Percentiles rank a stretch among this genome's conserved stretches.
These are phyloP conservation scores for Malurus elegans DNA, from an alignment of 2,113 vertebrate genomes.

Conservation along the genomic window DNA sequence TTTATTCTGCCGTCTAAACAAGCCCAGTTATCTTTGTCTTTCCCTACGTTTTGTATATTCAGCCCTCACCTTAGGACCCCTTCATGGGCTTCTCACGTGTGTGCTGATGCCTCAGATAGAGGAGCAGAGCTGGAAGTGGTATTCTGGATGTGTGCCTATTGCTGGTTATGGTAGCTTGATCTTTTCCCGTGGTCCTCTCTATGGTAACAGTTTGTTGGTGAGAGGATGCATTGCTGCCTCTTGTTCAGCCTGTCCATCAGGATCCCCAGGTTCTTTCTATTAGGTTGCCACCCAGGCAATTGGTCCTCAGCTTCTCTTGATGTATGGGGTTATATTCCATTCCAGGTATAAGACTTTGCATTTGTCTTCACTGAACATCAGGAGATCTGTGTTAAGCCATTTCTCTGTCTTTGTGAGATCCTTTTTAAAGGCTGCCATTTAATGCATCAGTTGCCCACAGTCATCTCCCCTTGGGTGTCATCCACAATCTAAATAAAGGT, in stretches of 20 bases:
- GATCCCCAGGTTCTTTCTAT: not conserved
- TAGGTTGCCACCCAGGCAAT: not conserved
- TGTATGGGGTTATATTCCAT: not conserved
- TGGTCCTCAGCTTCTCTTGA: not conserved
- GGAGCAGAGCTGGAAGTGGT: not conserved
- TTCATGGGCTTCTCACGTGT: fast-evolving
- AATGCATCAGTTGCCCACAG: not conserved
- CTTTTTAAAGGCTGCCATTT: not conserved
- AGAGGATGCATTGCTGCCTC: not conserved
- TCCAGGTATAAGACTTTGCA: not conserved
- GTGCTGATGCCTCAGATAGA: not conserved
- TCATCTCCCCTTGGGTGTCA: not conserved
- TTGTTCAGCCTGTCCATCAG: not conserved
- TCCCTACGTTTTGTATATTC: not conserved
- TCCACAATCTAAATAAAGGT: not conserved
- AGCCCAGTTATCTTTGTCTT: not conserved
- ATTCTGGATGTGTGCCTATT: not conserved
- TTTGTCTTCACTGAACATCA: not conserved
- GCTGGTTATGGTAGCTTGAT: not conserved
- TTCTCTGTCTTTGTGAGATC: not conserved
- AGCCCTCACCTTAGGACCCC: not conserved
- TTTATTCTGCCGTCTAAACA: not conserved
- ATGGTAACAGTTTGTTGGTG: not conserved
- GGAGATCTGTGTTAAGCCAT: not conserved
- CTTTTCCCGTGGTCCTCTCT: not conserved